phyloP scores from a whole-genome alignment of 2,113 vertebrate species.

The Notothenia coriiceps region DNA sequence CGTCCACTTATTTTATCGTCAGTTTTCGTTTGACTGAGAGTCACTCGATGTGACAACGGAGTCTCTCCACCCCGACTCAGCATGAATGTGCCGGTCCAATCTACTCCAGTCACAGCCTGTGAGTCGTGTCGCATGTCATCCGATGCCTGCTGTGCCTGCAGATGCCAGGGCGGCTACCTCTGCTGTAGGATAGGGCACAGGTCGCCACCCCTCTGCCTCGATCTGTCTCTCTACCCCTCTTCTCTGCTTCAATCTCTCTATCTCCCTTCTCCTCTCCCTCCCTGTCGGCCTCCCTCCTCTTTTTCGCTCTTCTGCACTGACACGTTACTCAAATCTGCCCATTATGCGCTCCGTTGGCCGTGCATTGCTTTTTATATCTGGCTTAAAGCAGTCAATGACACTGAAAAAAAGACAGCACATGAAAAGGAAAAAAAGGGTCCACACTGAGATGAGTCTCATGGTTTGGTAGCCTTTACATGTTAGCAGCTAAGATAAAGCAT shows the following conservation, averaged over 20 bases:
- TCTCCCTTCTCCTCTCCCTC: conserved; percentile 15
- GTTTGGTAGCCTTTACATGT: conserved; percentile 56
- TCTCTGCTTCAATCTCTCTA: conserved; percentile 41
- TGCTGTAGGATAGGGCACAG: conserved; percentile 57
- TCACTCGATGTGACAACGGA: conserved; percentile 59
- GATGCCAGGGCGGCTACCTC: conserved; percentile 70
- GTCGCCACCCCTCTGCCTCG: conserved; percentile 54
- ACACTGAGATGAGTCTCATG: conserved; percentile 44
- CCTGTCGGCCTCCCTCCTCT: conserved; percentile 26
- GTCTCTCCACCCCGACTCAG: conserved; percentile 59
- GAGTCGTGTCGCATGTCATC: conserved; percentile 65
- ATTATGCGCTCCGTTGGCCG: conserved; percentile 77
- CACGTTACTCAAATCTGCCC: conserved; percentile 75
- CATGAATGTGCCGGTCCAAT: conserved; percentile 58
- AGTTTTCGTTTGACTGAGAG: conserved; percentile 57
- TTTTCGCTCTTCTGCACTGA: conserved; percentile 71
- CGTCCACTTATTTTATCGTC: conserved; percentile 60
- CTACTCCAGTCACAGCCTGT: conserved; percentile 59
- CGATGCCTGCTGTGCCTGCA: conserved; percentile 70
- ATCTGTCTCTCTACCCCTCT: conserved; percentile 16
- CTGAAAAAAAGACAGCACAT: conserved; percentile 68
- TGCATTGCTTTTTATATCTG: conserved; percentile 78
- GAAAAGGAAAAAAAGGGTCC: conserved; percentile 34
- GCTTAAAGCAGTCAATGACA: conserved; percentile 77
- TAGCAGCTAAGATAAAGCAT: conserved; percentile 36